Evolutionary conservation across 2,113 vertebrate genomes (phyloP).

Genomic region (Ictalurus punctatus): DNA sequence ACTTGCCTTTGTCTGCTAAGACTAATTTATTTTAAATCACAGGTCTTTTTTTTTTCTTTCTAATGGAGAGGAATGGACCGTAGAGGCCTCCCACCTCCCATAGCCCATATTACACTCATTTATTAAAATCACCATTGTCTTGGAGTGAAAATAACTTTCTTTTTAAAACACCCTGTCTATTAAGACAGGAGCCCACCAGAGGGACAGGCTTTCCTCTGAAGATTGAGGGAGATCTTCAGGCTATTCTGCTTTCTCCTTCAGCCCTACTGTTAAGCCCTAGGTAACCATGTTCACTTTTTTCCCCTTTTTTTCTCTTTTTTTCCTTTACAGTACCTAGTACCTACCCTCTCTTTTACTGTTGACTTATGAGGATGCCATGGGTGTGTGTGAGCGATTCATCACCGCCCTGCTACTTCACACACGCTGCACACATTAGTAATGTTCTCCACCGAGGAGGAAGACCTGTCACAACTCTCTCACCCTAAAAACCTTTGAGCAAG

Average conservation of each 20-base stretch:
- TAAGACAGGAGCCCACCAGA: conserved; percentile 60
- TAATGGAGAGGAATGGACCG: conserved; percentile 35
- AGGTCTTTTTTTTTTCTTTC: conserved; percentile 36
- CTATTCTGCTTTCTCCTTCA: conserved; percentile 61
- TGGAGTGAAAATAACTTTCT: conserved; percentile 70
- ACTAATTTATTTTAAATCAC: conserved; percentile 47
- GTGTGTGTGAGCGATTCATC: conserved; percentile 77
- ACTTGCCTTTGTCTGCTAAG: conserved; percentile 37
- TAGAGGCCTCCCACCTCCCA: conserved; percentile 48
- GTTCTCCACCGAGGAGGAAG: conserved; percentile 76
- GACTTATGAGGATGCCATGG: conserved; percentile 80
- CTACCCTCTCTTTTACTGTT: conserved; percentile 73
- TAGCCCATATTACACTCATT: conserved; percentile 68
- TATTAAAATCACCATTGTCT: conserved; percentile 67
- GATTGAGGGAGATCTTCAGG: conserved; percentile 76
- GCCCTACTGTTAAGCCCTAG: conserved; percentile 44
- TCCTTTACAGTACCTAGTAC: conserved; percentile 51
- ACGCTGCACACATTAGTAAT: conserved; percentile 79
- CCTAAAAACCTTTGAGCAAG: conserved; percentile 75
- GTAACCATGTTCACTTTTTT: conserved; percentile 3
- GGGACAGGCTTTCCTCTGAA: conserved; percentile 67
- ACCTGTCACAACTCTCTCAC: conserved; percentile 77
- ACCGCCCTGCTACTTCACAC: conserved; percentile 70
- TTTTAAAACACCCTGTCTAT: conserved; percentile 56
- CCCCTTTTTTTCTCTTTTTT: not conserved